A percentile compares a stretch with the other conserved stretches of the same genome.
Conservation (phyloP, 1,140 invertebrate species). For the Atopsyche davidsoni region DNA sequence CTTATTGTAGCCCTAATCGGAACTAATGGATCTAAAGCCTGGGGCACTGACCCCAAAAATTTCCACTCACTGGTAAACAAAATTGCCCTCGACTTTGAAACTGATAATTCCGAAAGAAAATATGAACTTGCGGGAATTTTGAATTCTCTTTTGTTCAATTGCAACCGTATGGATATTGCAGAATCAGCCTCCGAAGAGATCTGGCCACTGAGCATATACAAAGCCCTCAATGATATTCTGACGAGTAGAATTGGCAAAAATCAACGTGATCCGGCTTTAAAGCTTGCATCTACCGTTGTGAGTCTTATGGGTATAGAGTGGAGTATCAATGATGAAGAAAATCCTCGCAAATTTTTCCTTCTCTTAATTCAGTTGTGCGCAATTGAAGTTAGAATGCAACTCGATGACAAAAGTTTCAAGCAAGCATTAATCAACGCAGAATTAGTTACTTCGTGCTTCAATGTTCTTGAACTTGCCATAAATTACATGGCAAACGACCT, state of each 20-base stretch:
- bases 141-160: slow-evolving; percentile 66
- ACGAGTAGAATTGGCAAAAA: slow-evolving; percentile 80
- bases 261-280: slow-evolving; percentile 81
- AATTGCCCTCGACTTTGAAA: slow-evolving; percentile 79
- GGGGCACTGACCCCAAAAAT: slow-evolving; percentile 63
- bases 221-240: slow-evolving; percentile 73
- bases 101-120: slow-evolving; percentile 78
- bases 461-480: slow-evolving; percentile 75
- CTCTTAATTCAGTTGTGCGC: slow-evolving; percentile 79
- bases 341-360: slow-evolving; percentile 75
- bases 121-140: slow-evolving; percentile 77
- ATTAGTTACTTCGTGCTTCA: slow-evolving; percentile 75
- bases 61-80: slow-evolving; percentile 80
- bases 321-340: slow-evolving; percentile 70
- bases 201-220: slow-evolving; percentile 73
- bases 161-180: slow-evolving; percentile 57
- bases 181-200: slow-evolving; percentile 59
- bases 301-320: slow-evolving; percentile 80
- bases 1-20: slow-evolving; percentile 67
- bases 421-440: slow-evolving; percentile 68
- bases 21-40: slow-evolving; percentile 62
- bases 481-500: slow-evolving; percentile 75
- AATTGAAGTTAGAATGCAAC: slow-evolving; percentile 87
- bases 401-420: slow-evolving; percentile 80
- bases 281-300: slow-evolving; percentile 71